A percentile compares a stretch with the other conserved stretches of the same genome.
Evolutionary conservation across 2,113 vertebrate genomes (phyloP).

Genomic region (Nicator chloris): DNA sequence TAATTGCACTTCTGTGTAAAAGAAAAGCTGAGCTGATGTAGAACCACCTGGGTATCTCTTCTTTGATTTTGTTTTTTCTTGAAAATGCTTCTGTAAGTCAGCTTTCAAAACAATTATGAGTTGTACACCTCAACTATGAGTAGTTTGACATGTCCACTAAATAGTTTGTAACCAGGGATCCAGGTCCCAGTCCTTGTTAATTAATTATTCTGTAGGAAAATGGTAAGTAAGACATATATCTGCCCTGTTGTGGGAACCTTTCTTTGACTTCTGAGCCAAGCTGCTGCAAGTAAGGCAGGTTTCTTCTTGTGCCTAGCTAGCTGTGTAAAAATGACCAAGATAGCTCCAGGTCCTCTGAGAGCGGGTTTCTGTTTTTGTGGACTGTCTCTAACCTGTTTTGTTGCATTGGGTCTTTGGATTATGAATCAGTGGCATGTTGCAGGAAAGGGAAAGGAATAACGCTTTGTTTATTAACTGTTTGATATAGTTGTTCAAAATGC

Average conservation of each 20-base stretch:
- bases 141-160: not conserved
- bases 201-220: not conserved
- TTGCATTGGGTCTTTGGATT: not conserved
- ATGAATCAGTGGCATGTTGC: not conserved
- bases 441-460: not conserved
- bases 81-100: not conserved
- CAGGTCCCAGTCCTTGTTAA: not conserved
- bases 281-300: not conserved
- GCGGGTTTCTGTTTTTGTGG: not conserved
- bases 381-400: not conserved
- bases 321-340: not conserved
- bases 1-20: not conserved
- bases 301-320: not conserved
- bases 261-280: not conserved
- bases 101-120: not conserved
- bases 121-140: not conserved
- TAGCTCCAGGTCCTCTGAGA: not conserved
- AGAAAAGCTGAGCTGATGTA: not conserved
- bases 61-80: not conserved
- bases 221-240: not conserved
- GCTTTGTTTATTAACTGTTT: not conserved
- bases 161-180: not conserved
- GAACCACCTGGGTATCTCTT: not conserved
- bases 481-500: not conserved
- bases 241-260: not conserved